These are phyloP conservation scores for Hypomecis atomaria DNA, from an alignment of 2,888 invertebrate species.

Conservation along the genomic window DNA sequence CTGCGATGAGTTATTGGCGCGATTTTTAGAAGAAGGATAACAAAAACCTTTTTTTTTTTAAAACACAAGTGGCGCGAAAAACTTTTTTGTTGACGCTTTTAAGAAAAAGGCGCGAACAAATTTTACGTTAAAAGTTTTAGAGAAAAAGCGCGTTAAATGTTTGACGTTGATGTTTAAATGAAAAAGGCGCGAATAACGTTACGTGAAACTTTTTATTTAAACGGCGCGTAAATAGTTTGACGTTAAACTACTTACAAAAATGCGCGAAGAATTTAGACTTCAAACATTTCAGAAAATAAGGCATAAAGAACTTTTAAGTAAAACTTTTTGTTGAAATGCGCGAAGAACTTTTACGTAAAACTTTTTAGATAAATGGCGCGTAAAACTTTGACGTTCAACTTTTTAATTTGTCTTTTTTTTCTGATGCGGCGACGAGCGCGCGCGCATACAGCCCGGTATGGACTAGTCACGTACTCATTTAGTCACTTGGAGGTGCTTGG, in stretches of 20 bases:
- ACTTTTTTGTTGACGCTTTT: too few relatives aligned
- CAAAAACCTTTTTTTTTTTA: too few relatives aligned
- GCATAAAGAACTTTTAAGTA: too few relatives aligned
- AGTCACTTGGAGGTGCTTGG: not conserved
- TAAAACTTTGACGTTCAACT: conserved; percentile 16
- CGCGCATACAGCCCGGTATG: conserved; percentile 39
- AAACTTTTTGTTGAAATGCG: not conserved
- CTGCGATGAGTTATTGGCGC: too few relatives aligned
- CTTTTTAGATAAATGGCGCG: too few relatives aligned
- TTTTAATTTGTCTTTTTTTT: conserved; percentile 31
- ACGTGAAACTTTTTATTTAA: not conserved
- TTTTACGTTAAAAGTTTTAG: too few relatives aligned
- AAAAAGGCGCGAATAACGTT: conserved; percentile 5
- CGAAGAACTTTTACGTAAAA: not conserved
- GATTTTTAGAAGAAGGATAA: conserved; percentile 1
- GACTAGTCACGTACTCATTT: conserved; percentile 38
- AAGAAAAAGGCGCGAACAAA: too few relatives aligned
- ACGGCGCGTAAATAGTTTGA: too few relatives aligned
- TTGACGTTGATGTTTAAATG: not conserved
- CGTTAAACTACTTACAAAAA: not conserved
- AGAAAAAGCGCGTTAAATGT: too few relatives aligned
- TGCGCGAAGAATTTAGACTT: not conserved
- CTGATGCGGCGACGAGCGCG: conserved; percentile 42
- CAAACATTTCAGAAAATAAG: not conserved
- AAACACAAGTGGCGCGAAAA: too few relatives aligned